A percentile compares a stretch with the other conserved stretches of the same genome.
These are phyloP conservation scores for Agriotes lineatus DNA, from an alignment of 2,888 invertebrate species.

Conservation along the genomic window DNA sequence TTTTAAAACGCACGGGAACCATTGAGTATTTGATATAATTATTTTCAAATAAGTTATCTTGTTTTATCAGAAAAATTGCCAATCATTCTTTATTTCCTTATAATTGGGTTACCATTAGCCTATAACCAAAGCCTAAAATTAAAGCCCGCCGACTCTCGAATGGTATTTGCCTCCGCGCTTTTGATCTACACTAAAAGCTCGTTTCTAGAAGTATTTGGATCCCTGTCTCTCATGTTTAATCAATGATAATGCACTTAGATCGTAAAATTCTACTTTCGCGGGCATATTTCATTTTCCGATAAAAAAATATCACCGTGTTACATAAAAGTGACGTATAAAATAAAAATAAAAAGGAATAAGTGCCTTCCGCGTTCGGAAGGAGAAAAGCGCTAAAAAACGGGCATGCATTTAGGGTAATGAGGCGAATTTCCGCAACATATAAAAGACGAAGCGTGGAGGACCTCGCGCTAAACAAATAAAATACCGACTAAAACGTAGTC, in stretches of 20 bases:
- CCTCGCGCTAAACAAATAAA: conserved; percentile 41
- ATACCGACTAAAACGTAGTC: conserved; percentile 42
- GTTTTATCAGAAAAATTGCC: no score
- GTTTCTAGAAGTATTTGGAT: neutral
- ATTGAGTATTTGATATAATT: no score
- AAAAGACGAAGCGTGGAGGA: conserved; percentile 40
- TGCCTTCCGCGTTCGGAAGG: conserved; percentile 29
- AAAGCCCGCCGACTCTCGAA: neutral
- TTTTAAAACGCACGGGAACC: no score
- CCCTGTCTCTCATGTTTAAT: conserved; percentile 16
- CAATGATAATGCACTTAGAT: conserved; percentile 14
- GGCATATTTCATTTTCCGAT: conserved; percentile 28
- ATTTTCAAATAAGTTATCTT: no score
- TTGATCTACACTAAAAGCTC: neutral
- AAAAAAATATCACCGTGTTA: conserved; percentile 19
- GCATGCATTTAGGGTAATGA: conserved; percentile 43
- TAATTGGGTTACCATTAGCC: no score
- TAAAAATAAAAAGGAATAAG: conserved; percentile 36
- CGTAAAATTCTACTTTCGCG: conserved; percentile 1
- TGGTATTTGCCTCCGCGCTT: no score
- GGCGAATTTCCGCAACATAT: conserved; percentile 42
- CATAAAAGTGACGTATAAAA: conserved; percentile 26
- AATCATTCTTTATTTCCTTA: no score
- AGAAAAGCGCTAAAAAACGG: conserved; percentile 38
- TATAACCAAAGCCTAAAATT: neutral